Evolutionary conservation across 2,888 invertebrate species (phyloP), one percentile per base, ranked within the genome.

Genomic region (Leucoma salicis): DNA sequence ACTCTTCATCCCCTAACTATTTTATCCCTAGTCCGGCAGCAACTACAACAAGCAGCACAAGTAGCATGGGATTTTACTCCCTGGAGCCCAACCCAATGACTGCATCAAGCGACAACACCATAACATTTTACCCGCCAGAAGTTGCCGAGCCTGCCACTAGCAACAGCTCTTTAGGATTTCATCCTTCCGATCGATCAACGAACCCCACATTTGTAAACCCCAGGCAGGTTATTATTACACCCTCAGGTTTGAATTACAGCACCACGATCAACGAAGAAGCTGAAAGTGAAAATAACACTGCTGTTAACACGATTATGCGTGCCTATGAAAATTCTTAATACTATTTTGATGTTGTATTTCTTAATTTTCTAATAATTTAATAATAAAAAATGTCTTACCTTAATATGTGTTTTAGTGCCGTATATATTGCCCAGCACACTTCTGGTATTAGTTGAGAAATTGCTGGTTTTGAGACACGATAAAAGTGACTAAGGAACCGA

Each of bases 401-500:
- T 35, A 27, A 38, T 35, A 31, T 43, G 39, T 41, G 39, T 29
- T 49, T 39, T 34, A 29, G 10, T 39, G 34, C 8, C 18, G 10
- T n/a, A 45, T 47, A 63, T 44, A 62, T 61, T 46, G 56, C 45
- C 25, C 25, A 18, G 7, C 18, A 18, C 18, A 18, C 18, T 18
- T 18, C 18, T 7, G 18, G 18, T 18, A 18, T 18, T 25, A 25
- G 40, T 48, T 48, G 39, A 55, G 56, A 62, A 51, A 57, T 53
- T 29, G 55, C 24, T 49, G 53, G 46, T 50, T 38, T 53, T 29
- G 49, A 54, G 36, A 63, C 57, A 28, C 65, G 46, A 51, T 56
- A 63, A 38, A 66, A 49, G 40, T 60, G 60, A 53, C 50, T 56
- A 10, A 64, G 52, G 37, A 24, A 34, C 33, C 60, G 49, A 43